Evolutionary conservation across 2,797 vertebrate genomes (phyloP).

Genomic region (Enteromius paludinosus): DNA sequence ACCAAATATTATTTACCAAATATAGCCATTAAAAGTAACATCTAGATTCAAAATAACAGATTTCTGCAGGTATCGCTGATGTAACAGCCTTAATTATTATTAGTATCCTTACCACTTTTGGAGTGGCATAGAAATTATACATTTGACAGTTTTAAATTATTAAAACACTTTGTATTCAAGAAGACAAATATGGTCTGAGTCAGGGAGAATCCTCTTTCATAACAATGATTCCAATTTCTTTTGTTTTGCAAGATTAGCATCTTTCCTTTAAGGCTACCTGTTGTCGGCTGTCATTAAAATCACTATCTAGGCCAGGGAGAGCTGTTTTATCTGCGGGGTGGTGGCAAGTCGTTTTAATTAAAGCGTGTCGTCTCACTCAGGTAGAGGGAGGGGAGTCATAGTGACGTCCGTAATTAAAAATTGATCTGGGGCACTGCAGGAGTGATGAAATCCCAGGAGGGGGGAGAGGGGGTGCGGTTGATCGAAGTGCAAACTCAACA

Average conservation of each 20-base stretch:
- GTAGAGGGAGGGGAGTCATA: slow-evolving; percentile 26
- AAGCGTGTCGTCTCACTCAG: slow-evolving; percentile 17
- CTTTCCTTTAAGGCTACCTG: slow-evolving; percentile 46
- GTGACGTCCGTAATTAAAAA: slow-evolving; percentile 60
- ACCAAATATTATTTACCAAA: too few relatives aligned
- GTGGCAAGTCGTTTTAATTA: slow-evolving; percentile 55
- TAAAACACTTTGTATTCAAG: slow-evolving; percentile 7
- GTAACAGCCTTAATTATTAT: not conserved
- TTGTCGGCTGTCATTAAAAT: slow-evolving; percentile 53
- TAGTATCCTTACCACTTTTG: not conserved
- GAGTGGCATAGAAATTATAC: not conserved
- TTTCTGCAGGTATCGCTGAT: not conserved
- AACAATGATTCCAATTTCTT: slow-evolving; percentile 14
- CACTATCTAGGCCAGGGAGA: slow-evolving; percentile 8
- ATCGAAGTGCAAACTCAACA: slow-evolving; percentile 54
- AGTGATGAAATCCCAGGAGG: slow-evolving; percentile 41
- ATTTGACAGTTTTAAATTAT: slow-evolving; percentile 6
- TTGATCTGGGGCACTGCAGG: slow-evolving; percentile 53
- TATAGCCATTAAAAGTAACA: not conserved
- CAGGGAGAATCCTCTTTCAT: slow-evolving; percentile 14
- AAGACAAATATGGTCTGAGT: slow-evolving; percentile 22
- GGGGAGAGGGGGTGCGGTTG: not conserved
- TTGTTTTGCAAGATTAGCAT: slow-evolving; percentile 37
- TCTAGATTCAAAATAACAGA: not conserved
- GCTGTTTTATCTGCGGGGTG: slow-evolving; percentile 32